Percentiles rank a stretch among this genome's conserved stretches.
Conservation (phyloP, 1,140 invertebrate genomes). For the Drosophila pallidifrons region DNA sequence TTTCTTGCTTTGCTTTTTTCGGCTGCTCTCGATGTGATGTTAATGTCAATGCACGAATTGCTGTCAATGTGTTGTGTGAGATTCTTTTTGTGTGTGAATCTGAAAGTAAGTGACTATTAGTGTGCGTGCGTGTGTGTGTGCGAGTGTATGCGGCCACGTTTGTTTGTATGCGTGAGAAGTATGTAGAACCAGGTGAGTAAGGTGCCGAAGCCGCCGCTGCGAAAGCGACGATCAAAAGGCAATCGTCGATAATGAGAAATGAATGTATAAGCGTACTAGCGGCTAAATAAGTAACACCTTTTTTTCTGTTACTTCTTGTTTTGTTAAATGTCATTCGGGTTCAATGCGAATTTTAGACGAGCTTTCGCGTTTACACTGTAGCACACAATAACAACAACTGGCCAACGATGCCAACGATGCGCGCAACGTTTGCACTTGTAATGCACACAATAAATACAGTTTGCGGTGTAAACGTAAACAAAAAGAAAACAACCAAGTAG, state of each 20-base stretch:
- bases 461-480: constrained; percentile 72
- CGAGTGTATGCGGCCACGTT: too few relatives aligned
- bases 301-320: neutral
- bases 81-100: constrained; percentile 29
- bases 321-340: constrained; percentile 11
- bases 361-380: constrained; percentile 6
- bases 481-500: constrained; percentile 47
- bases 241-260: constrained; percentile 61
- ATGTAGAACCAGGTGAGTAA: constrained; percentile 48
- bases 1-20: constrained; percentile 1
- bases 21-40: constrained; percentile 31
- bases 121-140: constrained; percentile 6
- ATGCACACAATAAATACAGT: constrained; percentile 30
- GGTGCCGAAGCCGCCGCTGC: constrained; percentile 48
- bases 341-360: constrained; percentile 6
- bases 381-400: constrained; percentile 2
- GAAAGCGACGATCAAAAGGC: constrained; percentile 61
- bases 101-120: constrained; percentile 41
- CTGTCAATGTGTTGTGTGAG: constrained; percentile 25
- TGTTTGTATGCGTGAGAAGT: constrained; percentile 17
- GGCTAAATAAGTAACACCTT: constrained; percentile 2
- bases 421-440: constrained; percentile 39
- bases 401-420: neutral
- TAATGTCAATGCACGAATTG: constrained; percentile 37
- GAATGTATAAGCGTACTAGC: constrained; percentile 13